Evolutionary conservation across 2,888 invertebrate species (phyloP), one percentile per base, ranked within the genome.

Genomic region (Charanyca ferruginea): DNA sequence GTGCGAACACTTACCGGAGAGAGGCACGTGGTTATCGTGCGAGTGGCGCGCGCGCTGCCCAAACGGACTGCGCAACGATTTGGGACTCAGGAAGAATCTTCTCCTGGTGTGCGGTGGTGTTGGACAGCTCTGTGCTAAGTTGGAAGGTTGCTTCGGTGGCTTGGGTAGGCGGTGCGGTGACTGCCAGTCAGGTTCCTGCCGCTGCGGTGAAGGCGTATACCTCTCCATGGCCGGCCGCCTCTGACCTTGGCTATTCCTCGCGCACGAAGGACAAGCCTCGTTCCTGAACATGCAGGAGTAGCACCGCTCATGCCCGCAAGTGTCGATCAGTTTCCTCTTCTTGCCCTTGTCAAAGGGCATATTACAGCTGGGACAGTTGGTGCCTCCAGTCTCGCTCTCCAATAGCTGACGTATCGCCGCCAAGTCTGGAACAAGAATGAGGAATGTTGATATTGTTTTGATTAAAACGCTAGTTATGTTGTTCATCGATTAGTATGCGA

Each of bases 321-420:
- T 97, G 96, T 99, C 99, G 90, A 99, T 98, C 88, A 99, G 96
- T 91, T 98, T 98, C 93, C 99, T 97, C 95, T 99, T 98, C 95
- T 99, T 99, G 93, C 99, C 99, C 95, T 98, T 98, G 95, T 99
- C 99, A 96, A 98, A 99, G 84, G 98, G 98, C 97, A 98, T 98
- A 93, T 97, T 97, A 96, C 98, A 98, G 92, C 98, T 98, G 79
- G 98, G 98, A 93, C 98, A 98, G 75, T 96, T 96, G 57, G 96
- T 96, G 76, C 96, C 96, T 65, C 96, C 97, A 66, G 97, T 96
- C 91, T 98, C 98, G 86, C 97, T 97, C 89, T 98, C 98, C 87
- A 98, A 96, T 78, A 98, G 96, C 83, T 98, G 97, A 80, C 98
- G 96, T 87, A 98, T 97, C 82, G 98, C 98, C 84, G 98, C 98